Base-by-base conservation (phyloP, 2,888 invertebrate genomes). In the Tuberolachnus salignus region DNA sequence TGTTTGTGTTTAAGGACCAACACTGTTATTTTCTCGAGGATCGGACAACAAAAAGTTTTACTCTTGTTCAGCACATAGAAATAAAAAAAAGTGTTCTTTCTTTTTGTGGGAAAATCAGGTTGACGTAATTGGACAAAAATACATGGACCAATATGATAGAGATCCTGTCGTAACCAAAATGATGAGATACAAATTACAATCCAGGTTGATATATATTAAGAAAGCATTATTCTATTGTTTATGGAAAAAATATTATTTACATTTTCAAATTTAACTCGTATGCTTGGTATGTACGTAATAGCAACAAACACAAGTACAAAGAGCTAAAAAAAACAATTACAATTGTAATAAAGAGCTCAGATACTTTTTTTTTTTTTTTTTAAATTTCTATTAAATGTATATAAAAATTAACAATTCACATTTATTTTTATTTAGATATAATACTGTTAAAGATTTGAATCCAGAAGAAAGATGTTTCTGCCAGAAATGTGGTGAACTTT, bases 41-140 rank as follows among this genome's bases (percentile, higher is more conserved):
- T 55, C 57, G 10, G 87, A 87, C 82, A 86, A 88, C 74, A 87
- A 88, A 55, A 87, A 88, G 82, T 95, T 91, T 86, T 96, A 88
- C 85, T 91, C 92, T 0, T 97, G 96, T 85, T 91, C 96, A 0
- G 92, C 94, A 0, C 93, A 92, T 85, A 89, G 96, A 80, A 91
- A 93, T 84, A 88, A 91, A 81, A 92, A 92, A 84, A 88, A 91
- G 13, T 96, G 96, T 84, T 87, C 88, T 3, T 92, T 94, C 84
- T 91, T 90, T 83, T 87, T 91, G 42, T 86, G 86, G 84, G 86
- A 87, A 80, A 87, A 89, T 82, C 88, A 88, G 80, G 87, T 89
- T 83, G 85, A 86, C 2, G 84, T 84, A 16, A 84, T 85, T 73
- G 81, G 83, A 9, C 86, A 86, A 80, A 83, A 84, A 64, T 59